These are phyloP conservation scores for Thamnaconus septentrionalis DNA, from an alignment of 2,113 vertebrate genomes.

Conservation along the genomic window DNA sequence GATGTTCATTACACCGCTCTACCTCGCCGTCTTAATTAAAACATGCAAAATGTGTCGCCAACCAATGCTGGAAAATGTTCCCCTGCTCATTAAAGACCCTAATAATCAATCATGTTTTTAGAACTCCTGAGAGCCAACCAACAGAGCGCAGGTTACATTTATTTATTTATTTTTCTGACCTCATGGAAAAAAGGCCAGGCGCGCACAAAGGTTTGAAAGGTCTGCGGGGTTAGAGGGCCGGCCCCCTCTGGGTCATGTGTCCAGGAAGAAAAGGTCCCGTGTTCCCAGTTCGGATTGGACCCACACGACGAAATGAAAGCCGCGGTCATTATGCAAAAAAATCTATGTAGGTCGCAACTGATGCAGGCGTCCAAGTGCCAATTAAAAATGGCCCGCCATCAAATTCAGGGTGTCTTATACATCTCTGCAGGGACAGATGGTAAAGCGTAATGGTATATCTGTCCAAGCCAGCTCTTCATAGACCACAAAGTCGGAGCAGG, in stretches of 20 bases:
- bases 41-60: conserved; percentile 36
- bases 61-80: conserved; percentile 37
- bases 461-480: conserved; percentile 39
- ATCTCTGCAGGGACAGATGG: conserved; percentile 60
- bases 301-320: conserved; percentile 29
- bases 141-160: conserved; percentile 38
- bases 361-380: conserved; percentile 48
- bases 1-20: conserved; percentile 27
- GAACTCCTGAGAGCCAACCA: conserved; percentile 37
- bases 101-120: conserved; percentile 64
- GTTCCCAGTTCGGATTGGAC: conserved; percentile 20
- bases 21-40: conserved; percentile 39
- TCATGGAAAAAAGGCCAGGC: conserved; percentile 3
- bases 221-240: conserved; percentile 48
- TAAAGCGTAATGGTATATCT: conserved; percentile 55
- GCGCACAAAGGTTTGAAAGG: conserved; percentile 33
- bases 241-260: conserved; percentile 43
- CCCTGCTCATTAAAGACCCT: conserved; percentile 62
- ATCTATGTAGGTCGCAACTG: conserved; percentile 53
- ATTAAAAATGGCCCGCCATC: conserved; percentile 57
- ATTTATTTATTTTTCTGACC: conserved; percentile 23
- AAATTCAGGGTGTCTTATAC: conserved; percentile 40
- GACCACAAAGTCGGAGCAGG: conserved; percentile 48
- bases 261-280: conserved; percentile 33
- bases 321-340: conserved; percentile 57